Evolutionary conservation across 2,113 vertebrate species (phyloP), one percentile per base, ranked within the genome.

Genomic region (Alces alces): DNA sequence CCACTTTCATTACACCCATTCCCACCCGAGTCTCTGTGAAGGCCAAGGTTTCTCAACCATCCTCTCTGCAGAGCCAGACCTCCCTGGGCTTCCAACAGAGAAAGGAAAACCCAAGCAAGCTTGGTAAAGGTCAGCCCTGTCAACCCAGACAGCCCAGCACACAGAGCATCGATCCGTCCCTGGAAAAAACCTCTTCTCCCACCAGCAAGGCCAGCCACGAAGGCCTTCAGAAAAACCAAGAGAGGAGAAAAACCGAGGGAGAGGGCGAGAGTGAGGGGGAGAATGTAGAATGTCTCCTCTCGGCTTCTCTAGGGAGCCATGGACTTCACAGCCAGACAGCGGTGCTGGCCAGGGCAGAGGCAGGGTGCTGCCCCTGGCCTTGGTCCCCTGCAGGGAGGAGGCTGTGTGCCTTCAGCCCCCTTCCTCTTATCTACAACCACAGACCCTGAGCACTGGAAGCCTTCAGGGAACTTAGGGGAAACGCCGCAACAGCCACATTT

Each of bases 111-210:
- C 66, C 0, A 15, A 80, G 94, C 1, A 21, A 85, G 87, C 89
- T 91, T 61, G 2, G 94, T 14, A 96, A 98, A 98, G 97, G 98
- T 98, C 98, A 98, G 78, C 21, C n/a, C 78, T 97, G 97, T 98
- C 97, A 96, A 28, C 36, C 64, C 2, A 0, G 93, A 95, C 84
- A 88, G 88, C 92, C 92, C 23, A 5, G 84, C 52, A 76, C 36
- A 16, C 57, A 7, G 39, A 2, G 61, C 95, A 98, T 97, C n/a
- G 95, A 98, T 98, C 89, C n/a, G 4, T 55, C 21, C 27, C 89
- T 60, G 94, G 97, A 96, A 98, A 98, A 98, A 98, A 98, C 85
- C 96, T 98, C 97, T 98, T 97, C 97, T 97, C 96, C 70, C 64
- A 45, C 76, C 78, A 89, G 90, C 79, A 25, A 33, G 91, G 61